phyloP scores from a whole-genome alignment of 2,888 invertebrate genomes.

The Cremastinae sp. region DNA sequence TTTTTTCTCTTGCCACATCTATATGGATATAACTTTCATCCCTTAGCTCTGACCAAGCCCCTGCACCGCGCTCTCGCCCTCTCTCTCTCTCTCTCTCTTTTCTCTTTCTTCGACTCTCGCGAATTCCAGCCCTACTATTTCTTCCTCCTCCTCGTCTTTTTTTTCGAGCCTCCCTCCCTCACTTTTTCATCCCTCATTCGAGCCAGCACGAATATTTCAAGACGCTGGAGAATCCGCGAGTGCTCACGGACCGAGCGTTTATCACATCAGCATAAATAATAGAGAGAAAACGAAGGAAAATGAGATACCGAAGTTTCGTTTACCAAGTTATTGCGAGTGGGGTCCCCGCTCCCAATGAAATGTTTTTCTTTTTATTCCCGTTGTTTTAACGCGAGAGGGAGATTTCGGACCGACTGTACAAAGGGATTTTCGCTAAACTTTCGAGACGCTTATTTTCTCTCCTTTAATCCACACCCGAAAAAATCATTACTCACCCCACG shows the following conservation, averaged over 20 bases:
- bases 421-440: too few species aligned
- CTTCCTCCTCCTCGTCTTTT: constrained; percentile 6
- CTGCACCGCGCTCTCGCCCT: constrained; percentile 13
- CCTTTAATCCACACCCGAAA: too few species aligned
- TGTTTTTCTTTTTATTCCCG: constrained; percentile 11
- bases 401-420: too few species aligned
- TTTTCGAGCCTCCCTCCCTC: too few species aligned
- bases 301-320: constrained; percentile 61
- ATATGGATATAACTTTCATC: constrained; percentile 47
- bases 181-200: constrained; percentile 45
- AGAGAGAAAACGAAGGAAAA: constrained; percentile 58
- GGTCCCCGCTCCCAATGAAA: constrained; percentile 25
- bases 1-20: not conserved
- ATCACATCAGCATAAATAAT: constrained; percentile 72
- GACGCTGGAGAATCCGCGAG: constrained; percentile 66
- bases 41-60: constrained; percentile 53
- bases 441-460: too few species aligned
- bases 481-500: too few species aligned
- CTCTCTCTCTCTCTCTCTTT: constrained; percentile 37
- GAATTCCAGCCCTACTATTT: constrained; percentile 57
- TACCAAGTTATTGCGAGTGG: constrained; percentile 53
- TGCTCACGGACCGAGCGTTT: constrained; percentile 64
- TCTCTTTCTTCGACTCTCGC: constrained; percentile 58
- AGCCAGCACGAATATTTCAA: constrained; percentile 70
- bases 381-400: not conserved